These are phyloP conservation scores for Drosophila rufa DNA, from an alignment of 1,140 invertebrate species.

Conservation along the genomic window DNA sequence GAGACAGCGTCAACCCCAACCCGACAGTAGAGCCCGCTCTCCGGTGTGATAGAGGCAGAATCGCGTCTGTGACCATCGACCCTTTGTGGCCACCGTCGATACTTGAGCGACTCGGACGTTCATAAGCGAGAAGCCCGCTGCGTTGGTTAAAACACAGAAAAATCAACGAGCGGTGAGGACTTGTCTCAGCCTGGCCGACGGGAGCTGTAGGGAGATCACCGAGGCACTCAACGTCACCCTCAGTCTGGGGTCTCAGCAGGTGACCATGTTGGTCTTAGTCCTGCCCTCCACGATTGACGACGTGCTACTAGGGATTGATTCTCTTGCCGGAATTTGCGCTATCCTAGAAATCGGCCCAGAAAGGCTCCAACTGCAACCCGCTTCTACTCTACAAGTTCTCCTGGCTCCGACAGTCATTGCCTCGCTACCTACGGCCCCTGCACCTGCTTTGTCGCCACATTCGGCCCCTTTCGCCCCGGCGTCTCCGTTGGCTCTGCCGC, in stretches of 20 bases:
- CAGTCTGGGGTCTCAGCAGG: background rate
- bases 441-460: too few relatives aligned
- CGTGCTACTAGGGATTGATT: background rate
- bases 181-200: too few relatives aligned
- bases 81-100: background rate
- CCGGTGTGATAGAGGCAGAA: background rate
- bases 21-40: too few relatives aligned
- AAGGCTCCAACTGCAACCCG: background rate
- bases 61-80: background rate
- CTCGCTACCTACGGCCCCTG: too few relatives aligned
- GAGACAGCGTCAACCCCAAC: too few relatives aligned
- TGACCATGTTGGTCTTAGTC: background rate
- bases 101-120: conserved; percentile 1
- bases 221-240: too few relatives aligned
- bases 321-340: background rate
- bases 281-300: background rate
- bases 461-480: too few relatives aligned
- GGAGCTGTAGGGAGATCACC: background rate
- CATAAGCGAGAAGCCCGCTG: background rate
- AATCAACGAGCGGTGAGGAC: background rate
- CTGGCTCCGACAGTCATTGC: too few relatives aligned
- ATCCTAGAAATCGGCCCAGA: background rate
- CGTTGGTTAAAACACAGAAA: background rate
- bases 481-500: too few relatives aligned
- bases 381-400: too few relatives aligned